A percentile compares a stretch with the other conserved stretches of the same genome.
Evolutionary conservation across 2,797 vertebrate species (phyloP).

Genomic region (Trematomus bernacchii): DNA sequence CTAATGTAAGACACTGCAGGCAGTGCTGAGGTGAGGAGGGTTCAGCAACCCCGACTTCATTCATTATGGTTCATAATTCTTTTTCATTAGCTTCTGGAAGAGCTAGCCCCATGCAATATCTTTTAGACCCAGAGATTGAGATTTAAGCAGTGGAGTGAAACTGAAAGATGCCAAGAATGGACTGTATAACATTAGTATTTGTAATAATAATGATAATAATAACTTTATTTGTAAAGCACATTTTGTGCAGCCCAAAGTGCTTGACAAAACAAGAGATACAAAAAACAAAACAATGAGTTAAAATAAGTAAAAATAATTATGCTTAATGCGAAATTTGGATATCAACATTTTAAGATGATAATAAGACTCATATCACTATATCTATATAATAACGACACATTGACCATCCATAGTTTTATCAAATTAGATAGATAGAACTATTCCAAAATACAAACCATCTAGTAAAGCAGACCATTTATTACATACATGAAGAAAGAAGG

Average conservation of each 20-base stretch:
- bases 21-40: constrained; percentile 25
- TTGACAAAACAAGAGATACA: too few species aligned
- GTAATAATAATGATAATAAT: too few species aligned
- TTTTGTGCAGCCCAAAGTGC: too few species aligned
- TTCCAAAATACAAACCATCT: neutral
- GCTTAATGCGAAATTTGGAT: too few species aligned
- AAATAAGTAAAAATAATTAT: too few species aligned
- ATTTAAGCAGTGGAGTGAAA: constrained; percentile 1
- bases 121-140: constrained; percentile 3
- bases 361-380: too few species aligned
- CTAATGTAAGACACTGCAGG: constrained; percentile 34
- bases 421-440: neutral
- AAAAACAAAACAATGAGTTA: too few species aligned
- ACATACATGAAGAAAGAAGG: neutral
- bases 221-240: too few species aligned
- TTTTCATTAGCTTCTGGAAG: constrained; percentile 41
- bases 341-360: too few species aligned
- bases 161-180: neutral
- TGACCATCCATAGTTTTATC: too few species aligned
- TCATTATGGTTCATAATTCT: constrained; percentile 47
- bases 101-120: neutral
- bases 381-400: too few species aligned
- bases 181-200: neutral
- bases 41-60: constrained; percentile 37
- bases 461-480: neutral